Conservation (phyloP, 1,140 invertebrate species). For the Popillia japonica region DNA sequence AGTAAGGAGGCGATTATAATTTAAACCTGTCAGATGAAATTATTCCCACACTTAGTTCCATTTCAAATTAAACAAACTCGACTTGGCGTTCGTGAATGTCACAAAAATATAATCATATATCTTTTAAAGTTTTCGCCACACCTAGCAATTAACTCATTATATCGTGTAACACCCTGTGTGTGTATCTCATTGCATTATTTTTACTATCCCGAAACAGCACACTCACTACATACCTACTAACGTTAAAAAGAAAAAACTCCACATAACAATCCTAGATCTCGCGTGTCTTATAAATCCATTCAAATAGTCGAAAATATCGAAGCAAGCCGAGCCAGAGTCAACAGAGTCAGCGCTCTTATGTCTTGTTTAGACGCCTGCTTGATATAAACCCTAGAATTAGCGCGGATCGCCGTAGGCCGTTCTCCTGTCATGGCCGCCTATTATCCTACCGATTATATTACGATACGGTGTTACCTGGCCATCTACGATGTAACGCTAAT, state of each 20-base stretch:
- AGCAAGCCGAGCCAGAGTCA: not conserved
- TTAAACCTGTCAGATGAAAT: too few species aligned
- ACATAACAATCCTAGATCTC: not conserved
- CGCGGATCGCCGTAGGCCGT: constrained; percentile 42
- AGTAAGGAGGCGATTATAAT: too few species aligned
- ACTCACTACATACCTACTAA: too few species aligned
- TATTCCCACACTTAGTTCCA: too few species aligned
- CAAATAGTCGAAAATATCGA: too few species aligned
- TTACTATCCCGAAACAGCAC: not conserved
- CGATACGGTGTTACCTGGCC: constrained; percentile 43
- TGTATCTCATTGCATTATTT: too few species aligned
- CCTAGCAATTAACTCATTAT: not conserved
- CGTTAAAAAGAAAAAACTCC: not conserved
- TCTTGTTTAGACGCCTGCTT: constrained; percentile 52
- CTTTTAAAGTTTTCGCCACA: not conserved
- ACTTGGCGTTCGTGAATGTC: too few species aligned
- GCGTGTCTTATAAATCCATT: too few species aligned
- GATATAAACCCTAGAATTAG: constrained; percentile 50
- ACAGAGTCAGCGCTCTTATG: constrained; percentile 42
- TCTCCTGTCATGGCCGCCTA: constrained; percentile 49
- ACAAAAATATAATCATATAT: not conserved
- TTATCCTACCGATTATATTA: constrained; percentile 50
- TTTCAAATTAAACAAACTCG: too few species aligned
- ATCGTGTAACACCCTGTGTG: not conserved
- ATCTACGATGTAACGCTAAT: constrained; percentile 32